A percentile compares a stretch with the other conserved stretches of the same genome.
phyloP scores from a whole-genome alignment of 2,888 invertebrate genomes.

The Doris montereyensis region DNA sequence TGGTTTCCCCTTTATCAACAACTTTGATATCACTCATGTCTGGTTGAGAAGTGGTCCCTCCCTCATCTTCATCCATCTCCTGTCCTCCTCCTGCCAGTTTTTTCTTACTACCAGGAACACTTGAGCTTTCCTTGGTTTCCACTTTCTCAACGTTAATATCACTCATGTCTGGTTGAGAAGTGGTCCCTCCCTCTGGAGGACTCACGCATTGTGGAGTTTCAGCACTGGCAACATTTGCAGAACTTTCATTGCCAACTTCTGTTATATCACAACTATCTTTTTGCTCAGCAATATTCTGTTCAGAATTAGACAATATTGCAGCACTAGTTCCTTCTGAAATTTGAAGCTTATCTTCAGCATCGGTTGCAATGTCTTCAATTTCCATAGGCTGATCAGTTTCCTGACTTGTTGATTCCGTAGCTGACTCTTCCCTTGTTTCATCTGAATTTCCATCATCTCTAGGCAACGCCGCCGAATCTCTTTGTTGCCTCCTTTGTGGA shows the following conservation, averaged over 20 bases:
- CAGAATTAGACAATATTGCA: background rate
- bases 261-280: background rate
- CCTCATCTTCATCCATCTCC: background rate
- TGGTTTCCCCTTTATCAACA: background rate
- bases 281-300: background rate
- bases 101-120: background rate
- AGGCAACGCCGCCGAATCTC: background rate
- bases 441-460: background rate
- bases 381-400: too few relatives aligned
- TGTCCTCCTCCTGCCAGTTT: too few relatives aligned
- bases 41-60: background rate
- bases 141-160: background rate
- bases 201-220: background rate
- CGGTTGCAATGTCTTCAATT: background rate
- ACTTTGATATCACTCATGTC: background rate
- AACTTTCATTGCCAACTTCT: background rate
- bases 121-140: background rate
- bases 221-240: background rate
- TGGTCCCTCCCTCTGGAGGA: too few relatives aligned
- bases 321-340: background rate
- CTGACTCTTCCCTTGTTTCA: background rate
- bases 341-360: background rate
- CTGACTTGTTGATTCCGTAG: background rate
- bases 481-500: conserved; percentile 35
- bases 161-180: background rate